These are phyloP conservation scores for Centropus unirufus DNA, from an alignment of 2,113 vertebrate species.

Conservation along the genomic window DNA sequence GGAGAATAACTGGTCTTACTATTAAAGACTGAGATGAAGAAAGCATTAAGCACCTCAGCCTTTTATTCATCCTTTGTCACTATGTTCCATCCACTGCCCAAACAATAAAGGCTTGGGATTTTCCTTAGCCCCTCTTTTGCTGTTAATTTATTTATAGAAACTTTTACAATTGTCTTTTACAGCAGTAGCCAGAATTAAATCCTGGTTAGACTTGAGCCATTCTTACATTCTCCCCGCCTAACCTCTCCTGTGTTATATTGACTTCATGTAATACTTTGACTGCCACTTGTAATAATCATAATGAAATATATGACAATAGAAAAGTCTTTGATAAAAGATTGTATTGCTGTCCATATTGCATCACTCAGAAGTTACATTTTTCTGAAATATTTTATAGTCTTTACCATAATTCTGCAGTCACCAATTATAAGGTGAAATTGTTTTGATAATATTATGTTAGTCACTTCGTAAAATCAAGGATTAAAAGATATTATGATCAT, in stretches of 20 bases:
- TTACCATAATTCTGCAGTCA: not conserved
- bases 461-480: not conserved
- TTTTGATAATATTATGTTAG: not conserved
- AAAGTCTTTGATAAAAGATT: not conserved
- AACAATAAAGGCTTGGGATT: not conserved
- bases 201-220: not conserved
- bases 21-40: too few species aligned
- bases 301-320: not conserved
- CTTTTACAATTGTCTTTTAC: not conserved
- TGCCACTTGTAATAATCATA: not conserved
- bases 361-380: not conserved
- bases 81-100: not conserved
- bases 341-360: not conserved
- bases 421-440: not conserved
- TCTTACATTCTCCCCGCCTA: too few species aligned
- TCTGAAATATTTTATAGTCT: not conserved
- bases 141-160: not conserved
- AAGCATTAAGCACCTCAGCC: too few species aligned
- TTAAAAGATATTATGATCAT: not conserved
- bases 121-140: not conserved
- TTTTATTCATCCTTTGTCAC: not conserved
- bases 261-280: not conserved
- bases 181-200: not conserved
- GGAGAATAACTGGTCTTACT: too few species aligned
- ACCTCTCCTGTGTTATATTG: too few species aligned